Conservation (phyloP, 2,888 invertebrate species). For the Mesorhabditis sp. region DNA sequence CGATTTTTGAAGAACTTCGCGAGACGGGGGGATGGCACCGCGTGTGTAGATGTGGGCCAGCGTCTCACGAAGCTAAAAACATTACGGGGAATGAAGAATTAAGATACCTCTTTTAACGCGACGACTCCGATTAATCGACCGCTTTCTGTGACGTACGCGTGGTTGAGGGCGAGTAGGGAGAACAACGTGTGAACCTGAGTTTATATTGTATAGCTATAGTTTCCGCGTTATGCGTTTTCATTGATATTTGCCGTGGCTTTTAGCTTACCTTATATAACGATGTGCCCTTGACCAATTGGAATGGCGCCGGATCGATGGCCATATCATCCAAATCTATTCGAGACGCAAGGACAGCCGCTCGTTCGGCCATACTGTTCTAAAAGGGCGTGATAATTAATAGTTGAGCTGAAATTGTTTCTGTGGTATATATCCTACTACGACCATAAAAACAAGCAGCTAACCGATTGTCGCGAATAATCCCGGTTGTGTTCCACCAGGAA, state of each 20-base stretch:
- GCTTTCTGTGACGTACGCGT: conserved; percentile 95
- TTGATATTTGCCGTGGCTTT: not conserved
- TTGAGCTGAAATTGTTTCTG: not conserved
- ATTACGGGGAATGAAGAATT: too few species aligned
- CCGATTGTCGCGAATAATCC: not conserved
- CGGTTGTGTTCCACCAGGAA: not conserved
- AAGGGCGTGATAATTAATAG: not conserved
- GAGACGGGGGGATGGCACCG: not conserved
- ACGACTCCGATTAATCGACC: conserved; percentile 91
- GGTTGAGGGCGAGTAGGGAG: conserved; percentile 92
- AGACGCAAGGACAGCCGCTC: not conserved
- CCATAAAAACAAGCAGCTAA: not conserved
- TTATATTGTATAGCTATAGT: not conserved
- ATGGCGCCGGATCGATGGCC: conserved; percentile 82
- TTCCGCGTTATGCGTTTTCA: too few species aligned
- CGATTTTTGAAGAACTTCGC: not conserved
- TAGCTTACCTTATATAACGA: conserved; percentile 26
- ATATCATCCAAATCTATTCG: conserved; percentile 63
- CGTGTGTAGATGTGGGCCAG: conserved; percentile 1
- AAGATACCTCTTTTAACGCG: conserved; percentile 79
- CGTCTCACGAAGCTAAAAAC: not conserved
- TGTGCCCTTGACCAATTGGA: conserved; percentile 38
- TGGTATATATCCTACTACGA: too few species aligned
- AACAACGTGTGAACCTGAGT: conserved; percentile 81
- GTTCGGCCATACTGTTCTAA: conserved; percentile 2